These are phyloP conservation scores for Phragmatobia fuliginosa DNA, from an alignment of 2,888 invertebrate genomes.

Conservation along the genomic window DNA sequence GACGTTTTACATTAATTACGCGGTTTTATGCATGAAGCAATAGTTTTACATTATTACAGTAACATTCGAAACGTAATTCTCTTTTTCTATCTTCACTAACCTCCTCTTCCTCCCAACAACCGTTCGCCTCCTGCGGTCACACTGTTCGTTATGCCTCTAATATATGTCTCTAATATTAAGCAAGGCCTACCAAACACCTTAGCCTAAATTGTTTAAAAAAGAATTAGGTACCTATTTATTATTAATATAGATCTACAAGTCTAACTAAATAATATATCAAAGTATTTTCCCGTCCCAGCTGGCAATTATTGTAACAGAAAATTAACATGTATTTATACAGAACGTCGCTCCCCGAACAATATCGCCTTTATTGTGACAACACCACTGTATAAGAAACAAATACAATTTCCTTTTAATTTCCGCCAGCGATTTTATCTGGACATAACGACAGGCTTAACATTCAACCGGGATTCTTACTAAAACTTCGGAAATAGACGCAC, in stretches of 20 bases:
- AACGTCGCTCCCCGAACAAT: conserved; percentile 46
- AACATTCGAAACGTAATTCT: no score
- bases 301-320: conserved; percentile 51
- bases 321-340: conserved; percentile 65
- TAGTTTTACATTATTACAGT: no score
- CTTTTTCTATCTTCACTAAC: no score
- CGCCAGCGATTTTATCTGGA: conserved; percentile 79
- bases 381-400: conserved; percentile 81
- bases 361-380: conserved; percentile 70
- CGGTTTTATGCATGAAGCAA: no score
- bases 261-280: conserved; percentile 8
- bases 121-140: no score
- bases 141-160: no score
- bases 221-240: background rate
- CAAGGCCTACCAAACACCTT: no score
- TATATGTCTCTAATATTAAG: no score
- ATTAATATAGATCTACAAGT: background rate
- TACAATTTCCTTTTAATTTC: conserved; percentile 85
- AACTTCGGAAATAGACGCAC: conserved; percentile 69
- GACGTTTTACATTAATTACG: no score
- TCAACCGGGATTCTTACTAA: conserved; percentile 67
- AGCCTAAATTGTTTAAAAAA: background rate
- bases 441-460: conserved; percentile 76
- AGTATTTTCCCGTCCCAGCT: conserved; percentile 16
- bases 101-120: no score